Evolutionary conservation across 2,888 invertebrate genomes (phyloP), one percentile per base, ranked within the genome.

Genomic region (Neuroscelio doddi): DNA sequence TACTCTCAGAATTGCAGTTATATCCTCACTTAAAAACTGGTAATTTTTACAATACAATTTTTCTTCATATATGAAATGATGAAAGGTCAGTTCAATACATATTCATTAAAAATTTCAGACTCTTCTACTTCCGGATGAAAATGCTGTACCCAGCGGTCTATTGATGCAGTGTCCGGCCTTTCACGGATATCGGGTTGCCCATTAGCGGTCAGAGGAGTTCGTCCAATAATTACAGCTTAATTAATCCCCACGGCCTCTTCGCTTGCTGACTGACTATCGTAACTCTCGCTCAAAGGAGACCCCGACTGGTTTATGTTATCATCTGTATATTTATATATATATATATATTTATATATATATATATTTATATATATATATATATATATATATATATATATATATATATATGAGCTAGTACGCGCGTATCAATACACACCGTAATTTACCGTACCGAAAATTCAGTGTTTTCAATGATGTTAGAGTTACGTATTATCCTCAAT

Each of bases 211-310:
- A 71, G 75, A 74, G 78, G 76, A 77, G 78, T 78, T 79, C 79
- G 80, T 77, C 80, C 80, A 75, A 80, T 82, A 82, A 82, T 82
- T 81, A 81, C 77, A 74, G 82, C 80, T 80, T 82, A 82, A 82
- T 82, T 82, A 82, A 81, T 82, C 79, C 80, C 74, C 74, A 70
- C 72, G 71, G 71, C 74, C 74, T 75, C 70, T 66, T 74, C 74
- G 68, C 72, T 66, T 61, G 68, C 72, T 74, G 77, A 76, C 80
- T 80, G 79, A 80, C 80, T 79, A 79, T 76, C 75, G 75, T 51
- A 50, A 42, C 52, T 57, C 62, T 30, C 42, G 41, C 46, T 59
- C 64, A 64, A 64, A 64, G 64, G 21, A 21, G 21, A 21, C 21
- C 21, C 21, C 21, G 21, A 5, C 21, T 5, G 21, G 21, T 21